Evolutionary conservation across 2,113 vertebrate genomes (phyloP), one percentile per base, ranked within the genome.

Genomic region (Lophius piscatorius): DNA sequence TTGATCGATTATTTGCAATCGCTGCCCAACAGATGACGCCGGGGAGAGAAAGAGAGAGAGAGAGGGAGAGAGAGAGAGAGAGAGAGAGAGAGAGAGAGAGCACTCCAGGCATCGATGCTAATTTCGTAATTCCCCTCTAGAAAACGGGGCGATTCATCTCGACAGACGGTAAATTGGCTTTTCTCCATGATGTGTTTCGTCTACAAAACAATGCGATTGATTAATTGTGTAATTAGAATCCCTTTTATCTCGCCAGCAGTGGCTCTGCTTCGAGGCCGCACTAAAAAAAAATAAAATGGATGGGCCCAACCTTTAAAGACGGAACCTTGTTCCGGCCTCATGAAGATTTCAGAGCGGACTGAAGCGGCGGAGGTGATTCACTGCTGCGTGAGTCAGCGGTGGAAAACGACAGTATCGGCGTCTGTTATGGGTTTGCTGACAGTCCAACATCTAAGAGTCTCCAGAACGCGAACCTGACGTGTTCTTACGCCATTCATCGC

Each of bases 171-270:
- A 77, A 79, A 82, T 73, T 81, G 57, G 45, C 68, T 69, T 54
- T 59, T 63, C 76, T 64, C 70, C 70, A 74, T 80, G 62, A 63
- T 31, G 69, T 20, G 56, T 59, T 59, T 65, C 56, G 66, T 84
- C 64, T 49, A 46, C 61, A 75, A 84, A 83, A 70, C 76, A 78
- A 79, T 69, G 31, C 35, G 20, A 84, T 63, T 85, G 84, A 85
- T 88, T 81, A 80, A 84, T 84, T 62, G 73, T 70, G 63, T 70
- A 85, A 86, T 84, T 86, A 86, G 52, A 57, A 61, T 49, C 46
- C 50, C 48, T 65, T 60, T 62, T 64, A 63, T 75, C 65, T 58
- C 4, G 46, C 63, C n/a, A 42, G 63, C 66, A 44, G 29, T 45
- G 59, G 56, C 48, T 61, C 46, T 29, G 67, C 51, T 64, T 55